Evolutionary conservation across 2,888 invertebrate species (phyloP).

Genomic region (Dryococelus australis): DNA sequence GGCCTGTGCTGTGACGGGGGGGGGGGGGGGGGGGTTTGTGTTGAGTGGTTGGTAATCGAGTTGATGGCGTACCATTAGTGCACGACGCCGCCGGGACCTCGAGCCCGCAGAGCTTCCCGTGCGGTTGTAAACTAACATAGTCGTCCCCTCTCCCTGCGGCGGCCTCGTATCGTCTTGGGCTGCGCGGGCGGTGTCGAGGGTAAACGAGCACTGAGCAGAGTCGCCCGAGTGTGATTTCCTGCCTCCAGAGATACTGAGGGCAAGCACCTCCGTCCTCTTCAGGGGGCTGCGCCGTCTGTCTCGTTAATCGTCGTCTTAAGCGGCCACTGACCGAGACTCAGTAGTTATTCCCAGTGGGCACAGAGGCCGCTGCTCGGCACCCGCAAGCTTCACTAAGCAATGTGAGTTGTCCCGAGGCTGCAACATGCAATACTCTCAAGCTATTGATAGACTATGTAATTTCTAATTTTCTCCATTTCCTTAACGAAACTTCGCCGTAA

Average conservation of each 20-base stretch:
- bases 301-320: too few relatives aligned
- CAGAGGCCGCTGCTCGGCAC: too few relatives aligned
- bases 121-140: conserved; percentile 16
- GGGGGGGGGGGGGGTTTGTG: conserved; percentile 49
- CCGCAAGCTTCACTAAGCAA: too few relatives aligned
- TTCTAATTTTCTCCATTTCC: too few relatives aligned
- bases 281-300: too few relatives aligned
- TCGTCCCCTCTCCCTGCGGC: background rate
- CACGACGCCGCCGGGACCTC: conserved; percentile 60
- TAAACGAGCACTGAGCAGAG: background rate
- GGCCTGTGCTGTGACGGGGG: too few relatives aligned
- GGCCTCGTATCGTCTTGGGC: background rate
- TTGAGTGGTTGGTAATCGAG: conserved; percentile 59
- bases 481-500: too few relatives aligned
- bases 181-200: background rate
- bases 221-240: background rate
- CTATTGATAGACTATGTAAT: too few relatives aligned
- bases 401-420: too few relatives aligned
- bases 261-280: background rate
- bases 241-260: background rate
- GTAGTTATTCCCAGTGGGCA: too few relatives aligned
- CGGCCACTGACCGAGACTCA: too few relatives aligned
- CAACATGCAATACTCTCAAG: too few relatives aligned
- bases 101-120: conserved; percentile 45
- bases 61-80: conserved; percentile 59